A percentile compares a stretch with the other conserved stretches of the same genome.
Evolutionary conservation across 2,113 vertebrate genomes (phyloP).

Genomic region (Lophius piscatorius): DNA sequence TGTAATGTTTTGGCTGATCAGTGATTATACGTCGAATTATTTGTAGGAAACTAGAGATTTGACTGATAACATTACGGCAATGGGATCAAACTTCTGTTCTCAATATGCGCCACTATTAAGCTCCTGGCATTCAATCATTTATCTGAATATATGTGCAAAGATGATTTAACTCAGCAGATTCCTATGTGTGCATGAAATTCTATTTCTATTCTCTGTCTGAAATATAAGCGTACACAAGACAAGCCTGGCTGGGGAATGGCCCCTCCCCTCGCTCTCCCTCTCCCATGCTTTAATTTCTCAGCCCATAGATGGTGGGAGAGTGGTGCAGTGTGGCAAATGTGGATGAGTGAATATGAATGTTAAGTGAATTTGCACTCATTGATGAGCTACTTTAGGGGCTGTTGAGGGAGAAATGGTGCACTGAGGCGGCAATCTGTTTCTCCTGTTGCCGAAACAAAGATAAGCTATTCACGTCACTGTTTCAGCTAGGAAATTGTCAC

Average conservation of each 20-base stretch:
- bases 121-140: background rate
- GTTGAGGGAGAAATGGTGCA: conserved; percentile 49
- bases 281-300: conserved; percentile 25
- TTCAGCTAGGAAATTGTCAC: background rate
- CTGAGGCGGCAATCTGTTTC: conserved; percentile 8
- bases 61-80: background rate
- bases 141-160: background rate
- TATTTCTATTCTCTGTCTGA: conserved; percentile 16
- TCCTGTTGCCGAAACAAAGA: conserved; percentile 5
- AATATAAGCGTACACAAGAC: conserved; percentile 39
- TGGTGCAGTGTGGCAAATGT: conserved; percentile 35
- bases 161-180: background rate
- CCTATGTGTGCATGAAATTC: background rate
- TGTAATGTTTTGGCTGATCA: too few relatives aligned
- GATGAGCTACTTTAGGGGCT: conserved; percentile 30
- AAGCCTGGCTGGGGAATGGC: conserved; percentile 34
- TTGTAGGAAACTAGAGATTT: too few relatives aligned
- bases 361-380: conserved; percentile 43
- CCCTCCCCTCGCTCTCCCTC: conserved; percentile 10
- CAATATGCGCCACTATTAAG: background rate
- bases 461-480: background rate
- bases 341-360: conserved; percentile 25
- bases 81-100: background rate
- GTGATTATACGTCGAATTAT: too few relatives aligned
- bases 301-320: conserved; percentile 31